These are phyloP conservation scores for Actinia tenebrosa DNA, from an alignment of 64 coral and sea anemone genomes.

Conservation along the genomic window DNA sequence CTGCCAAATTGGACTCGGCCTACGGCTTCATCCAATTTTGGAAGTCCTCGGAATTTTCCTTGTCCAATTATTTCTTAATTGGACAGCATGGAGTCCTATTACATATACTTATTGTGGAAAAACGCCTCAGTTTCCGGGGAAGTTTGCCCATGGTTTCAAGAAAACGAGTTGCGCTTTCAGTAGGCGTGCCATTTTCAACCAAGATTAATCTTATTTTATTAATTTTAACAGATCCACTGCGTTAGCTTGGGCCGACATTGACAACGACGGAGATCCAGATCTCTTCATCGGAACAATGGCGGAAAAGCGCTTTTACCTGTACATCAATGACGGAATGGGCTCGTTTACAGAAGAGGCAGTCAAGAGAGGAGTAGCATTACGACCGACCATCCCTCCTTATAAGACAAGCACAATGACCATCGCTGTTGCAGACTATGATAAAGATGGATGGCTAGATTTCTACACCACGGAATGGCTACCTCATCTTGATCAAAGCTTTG, in stretches of 20 bases:
- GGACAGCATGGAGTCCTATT: too few relatives aligned
- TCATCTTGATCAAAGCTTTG: constrained; percentile 91
- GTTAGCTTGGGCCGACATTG: constrained; percentile 81
- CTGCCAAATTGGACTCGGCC: too few relatives aligned
- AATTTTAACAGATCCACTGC: constrained; percentile 38
- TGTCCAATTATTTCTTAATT: too few relatives aligned
- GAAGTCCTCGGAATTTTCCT: too few relatives aligned
- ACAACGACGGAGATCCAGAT: constrained; percentile 91
- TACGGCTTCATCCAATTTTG: too few relatives aligned
- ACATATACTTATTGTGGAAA: too few relatives aligned
- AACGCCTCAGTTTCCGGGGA: too few relatives aligned
- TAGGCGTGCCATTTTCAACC: too few relatives aligned
- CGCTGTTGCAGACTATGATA: constrained; percentile 83
- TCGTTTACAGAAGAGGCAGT: constrained; percentile 87
- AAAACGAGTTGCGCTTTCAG: too few relatives aligned
- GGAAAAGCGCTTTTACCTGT: constrained; percentile 81
- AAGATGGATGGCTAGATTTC: constrained; percentile 94
- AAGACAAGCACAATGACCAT: constrained; percentile 97
- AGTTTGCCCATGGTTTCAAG: too few relatives aligned
- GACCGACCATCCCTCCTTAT: constrained; percentile 74
- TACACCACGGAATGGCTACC: constrained; percentile 96
- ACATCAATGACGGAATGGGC: constrained; percentile 95
- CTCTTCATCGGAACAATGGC: constrained; percentile 88
- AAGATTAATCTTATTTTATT: too few relatives aligned
- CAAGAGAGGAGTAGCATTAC: constrained; percentile 60